These are phyloP conservation scores for Leptinotarsa peninsularis DNA, from an alignment of 2,888 invertebrate species.

Conservation along the genomic window DNA sequence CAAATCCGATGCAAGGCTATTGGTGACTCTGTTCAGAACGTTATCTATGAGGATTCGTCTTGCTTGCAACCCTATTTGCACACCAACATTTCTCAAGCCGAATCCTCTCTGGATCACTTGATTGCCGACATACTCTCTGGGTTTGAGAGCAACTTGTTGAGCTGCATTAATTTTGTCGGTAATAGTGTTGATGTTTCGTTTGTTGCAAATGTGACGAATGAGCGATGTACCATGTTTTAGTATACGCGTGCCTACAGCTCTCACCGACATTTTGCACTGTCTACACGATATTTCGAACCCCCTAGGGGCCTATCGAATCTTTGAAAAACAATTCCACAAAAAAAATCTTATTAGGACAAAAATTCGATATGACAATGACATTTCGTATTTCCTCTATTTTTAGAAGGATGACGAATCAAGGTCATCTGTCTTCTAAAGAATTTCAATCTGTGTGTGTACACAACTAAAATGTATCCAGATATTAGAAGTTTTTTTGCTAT, in stretches of 20 bases:
- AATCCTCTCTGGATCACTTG: slow-evolving; percentile 57
- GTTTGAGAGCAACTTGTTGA: slow-evolving; percentile 49
- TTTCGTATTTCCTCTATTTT: slow-evolving; percentile 5
- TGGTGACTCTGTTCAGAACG: slow-evolving; percentile 77
- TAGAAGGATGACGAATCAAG: neutral
- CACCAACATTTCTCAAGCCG: slow-evolving; percentile 65
- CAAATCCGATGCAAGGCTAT: slow-evolving; percentile 73
- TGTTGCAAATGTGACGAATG: slow-evolving; percentile 68
- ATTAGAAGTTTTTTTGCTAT: too few species aligned
- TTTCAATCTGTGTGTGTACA: too few species aligned
- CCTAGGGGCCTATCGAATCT: slow-evolving; percentile 26
- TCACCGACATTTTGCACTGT: slow-evolving; percentile 69
- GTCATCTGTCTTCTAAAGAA: too few species aligned
- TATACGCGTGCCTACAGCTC: slow-evolving; percentile 69
- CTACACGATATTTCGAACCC: slow-evolving; percentile 24
- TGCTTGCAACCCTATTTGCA: slow-evolving; percentile 73
- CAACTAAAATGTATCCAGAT: too few species aligned
- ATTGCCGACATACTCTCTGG: slow-evolving; percentile 44
- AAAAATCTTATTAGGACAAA: neutral
- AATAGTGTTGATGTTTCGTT: slow-evolving; percentile 68
- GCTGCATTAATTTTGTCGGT: slow-evolving; percentile 60
- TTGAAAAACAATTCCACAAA: slow-evolving; percentile 5
- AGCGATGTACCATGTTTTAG: slow-evolving; percentile 73
- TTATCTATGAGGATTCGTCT: slow-evolving; percentile 77
- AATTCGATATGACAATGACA: neutral